Evolutionary conservation across 2,797 vertebrate genomes (phyloP).

Genomic region (Acrossocheilus fasciatus): DNA sequence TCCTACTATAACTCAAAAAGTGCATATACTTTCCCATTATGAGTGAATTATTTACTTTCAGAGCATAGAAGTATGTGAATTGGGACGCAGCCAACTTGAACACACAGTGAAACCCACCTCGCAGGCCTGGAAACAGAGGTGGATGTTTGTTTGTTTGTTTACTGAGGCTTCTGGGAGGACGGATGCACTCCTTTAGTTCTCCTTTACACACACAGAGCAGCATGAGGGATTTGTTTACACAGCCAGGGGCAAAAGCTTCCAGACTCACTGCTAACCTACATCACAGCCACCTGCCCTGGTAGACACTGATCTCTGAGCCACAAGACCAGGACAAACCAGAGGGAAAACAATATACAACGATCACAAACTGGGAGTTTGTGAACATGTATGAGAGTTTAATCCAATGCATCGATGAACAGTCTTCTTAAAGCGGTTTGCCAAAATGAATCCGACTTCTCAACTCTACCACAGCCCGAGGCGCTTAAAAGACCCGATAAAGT

Average conservation of each 20-base stretch:
- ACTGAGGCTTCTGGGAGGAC: conserved; percentile 5
- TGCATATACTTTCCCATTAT: neutral
- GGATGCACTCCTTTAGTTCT: conserved; percentile 21
- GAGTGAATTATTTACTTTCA: neutral
- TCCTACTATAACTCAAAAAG: neutral
- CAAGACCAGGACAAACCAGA: neutral
- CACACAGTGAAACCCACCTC: neutral
- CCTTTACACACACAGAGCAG: conserved; percentile 16
- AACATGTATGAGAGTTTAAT: neutral
- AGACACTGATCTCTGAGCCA: conserved; percentile 7
- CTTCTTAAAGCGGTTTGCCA: neutral
- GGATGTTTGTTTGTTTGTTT: conserved; percentile 41
- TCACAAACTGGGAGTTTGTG: neutral
- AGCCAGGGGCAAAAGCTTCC: conserved; percentile 33
- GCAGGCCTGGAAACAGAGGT: conserved; percentile 8
- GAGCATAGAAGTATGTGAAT: neutral
- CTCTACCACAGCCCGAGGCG: neutral
- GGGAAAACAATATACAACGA: neutral
- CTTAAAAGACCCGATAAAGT: conserved; percentile 32
- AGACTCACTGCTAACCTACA: conserved; percentile 15
- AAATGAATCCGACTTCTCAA: neutral
- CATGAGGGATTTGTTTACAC: conserved; percentile 42
- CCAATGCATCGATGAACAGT: neutral
- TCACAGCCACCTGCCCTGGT: conserved; percentile 36
- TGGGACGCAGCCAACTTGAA: conserved; percentile 13